Evolutionary conservation across 2,888 invertebrate species (phyloP), one percentile per base, ranked within the genome.

Genomic region (Drosophila tanythrix): DNA sequence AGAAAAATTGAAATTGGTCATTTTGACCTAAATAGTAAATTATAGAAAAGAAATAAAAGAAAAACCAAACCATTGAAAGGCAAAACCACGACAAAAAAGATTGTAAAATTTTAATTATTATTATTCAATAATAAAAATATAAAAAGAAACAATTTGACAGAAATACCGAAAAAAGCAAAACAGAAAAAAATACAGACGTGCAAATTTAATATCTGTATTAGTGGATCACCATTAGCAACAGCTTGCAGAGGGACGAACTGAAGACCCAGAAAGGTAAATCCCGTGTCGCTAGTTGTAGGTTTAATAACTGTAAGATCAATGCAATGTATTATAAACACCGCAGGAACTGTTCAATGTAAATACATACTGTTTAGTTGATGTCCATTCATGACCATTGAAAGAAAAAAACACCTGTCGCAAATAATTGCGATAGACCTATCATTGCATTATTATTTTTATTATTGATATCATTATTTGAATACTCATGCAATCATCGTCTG

Each of bases 21-120:
- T 90, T 90, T 90, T 90, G 90, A 83, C 82, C 90, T 81, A 64
- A 84, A 89, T 87, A 90, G 84, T 82, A 88, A 91, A 90, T 78
- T 87, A 79, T 89, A 89, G 87, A 85, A 78, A 76, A 70, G 52
- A 81, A 78, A 73, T 46, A 46, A 73, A 56, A 70, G 72, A 69
- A 70, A 64, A 73, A 79, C 70, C 70, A 75, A 72, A 81, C 76
- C 71, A 72, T 76, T 76, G 74, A 83, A 76, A 72, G 61, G 72
- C 52, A 69, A 78, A 70, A 69, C 67, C 73, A 81, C 70, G 60
- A 86, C 50, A 52, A 79, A 71, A 75, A 78, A 69, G 27, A 56
- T 82, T 87, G 88, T 87, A 87, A 82, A 89, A 88, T 85, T 90
- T 88, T 90, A 87, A 88, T 87, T 88, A 83, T 88, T 84, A 80